These are phyloP conservation scores for Mactromeris polynyma DNA, from an alignment of 2,888 invertebrate species.

Conservation along the genomic window DNA sequence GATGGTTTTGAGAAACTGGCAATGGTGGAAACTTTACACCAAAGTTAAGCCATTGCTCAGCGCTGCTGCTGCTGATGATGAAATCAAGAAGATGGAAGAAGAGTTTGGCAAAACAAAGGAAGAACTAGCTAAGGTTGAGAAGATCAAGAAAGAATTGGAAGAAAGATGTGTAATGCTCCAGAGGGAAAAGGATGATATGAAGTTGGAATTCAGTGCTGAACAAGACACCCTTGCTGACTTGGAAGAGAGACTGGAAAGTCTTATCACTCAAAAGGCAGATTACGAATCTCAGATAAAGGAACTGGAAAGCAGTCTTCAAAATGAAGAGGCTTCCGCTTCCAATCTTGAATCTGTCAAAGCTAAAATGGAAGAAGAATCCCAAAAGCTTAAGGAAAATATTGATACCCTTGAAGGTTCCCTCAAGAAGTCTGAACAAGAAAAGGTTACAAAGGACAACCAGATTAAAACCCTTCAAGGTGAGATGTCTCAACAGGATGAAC, in stretches of 20 bases:
- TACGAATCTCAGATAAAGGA: conserved; percentile 98
- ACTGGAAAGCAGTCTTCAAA: conserved; percentile 97
- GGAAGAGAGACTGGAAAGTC: conserved; percentile 97
- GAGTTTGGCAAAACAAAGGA: conserved; percentile 98
- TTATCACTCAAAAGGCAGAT: conserved; percentile 98
- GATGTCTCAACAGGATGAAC: conserved; percentile 99
- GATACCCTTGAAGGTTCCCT: conserved; percentile 97
- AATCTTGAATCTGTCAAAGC: conserved; percentile 97
- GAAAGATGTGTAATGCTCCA: conserved; percentile 96
- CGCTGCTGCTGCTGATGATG: conserved; percentile 99
- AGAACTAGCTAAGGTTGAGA: conserved; percentile 97
- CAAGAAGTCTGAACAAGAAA: conserved; percentile 70
- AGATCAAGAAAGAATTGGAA: conserved; percentile 98
- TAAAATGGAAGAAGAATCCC: conserved; percentile 97
- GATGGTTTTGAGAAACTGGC: conserved; percentile 99
- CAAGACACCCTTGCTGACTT: conserved; percentile 95
- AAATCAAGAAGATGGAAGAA: conserved; percentile 98
- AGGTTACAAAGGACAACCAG: conserved; percentile 95
- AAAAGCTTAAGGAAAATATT: conserved; percentile 98
- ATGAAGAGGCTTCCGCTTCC: conserved; percentile 98
- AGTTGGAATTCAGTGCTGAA: conserved; percentile 96
- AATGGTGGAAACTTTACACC: conserved; percentile 99
- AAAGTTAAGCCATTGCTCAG: conserved; percentile 94
- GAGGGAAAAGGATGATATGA: conserved; percentile 96
- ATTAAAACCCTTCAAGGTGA: conserved; percentile 94